Percentiles rank a stretch among this genome's conserved stretches.
These are phyloP conservation scores for Urocynchramus pylzowi DNA, from an alignment of 2,113 vertebrate genomes.

Conservation along the genomic window DNA sequence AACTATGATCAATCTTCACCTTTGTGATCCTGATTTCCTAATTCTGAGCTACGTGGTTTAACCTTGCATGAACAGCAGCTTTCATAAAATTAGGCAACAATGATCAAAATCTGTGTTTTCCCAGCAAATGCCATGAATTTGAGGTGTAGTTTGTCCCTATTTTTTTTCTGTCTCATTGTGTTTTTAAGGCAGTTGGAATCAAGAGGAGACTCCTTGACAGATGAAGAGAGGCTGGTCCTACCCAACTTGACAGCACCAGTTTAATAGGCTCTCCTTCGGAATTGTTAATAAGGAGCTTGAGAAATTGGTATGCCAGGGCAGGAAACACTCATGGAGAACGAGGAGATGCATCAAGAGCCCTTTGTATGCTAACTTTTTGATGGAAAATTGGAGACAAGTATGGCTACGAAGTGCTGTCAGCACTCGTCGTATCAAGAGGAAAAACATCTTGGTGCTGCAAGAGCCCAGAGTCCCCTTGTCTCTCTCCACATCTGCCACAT, in stretches of 20 bases:
- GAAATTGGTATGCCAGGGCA: background rate
- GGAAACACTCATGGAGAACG: background rate
- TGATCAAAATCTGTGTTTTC: background rate
- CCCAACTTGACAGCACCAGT: constrained; percentile 11
- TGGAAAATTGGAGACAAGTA: background rate
- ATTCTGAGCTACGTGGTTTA: background rate
- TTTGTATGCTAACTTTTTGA: background rate
- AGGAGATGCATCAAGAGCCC: background rate
- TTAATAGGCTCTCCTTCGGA: background rate
- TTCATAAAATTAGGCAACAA: background rate
- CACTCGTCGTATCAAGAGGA: fast-evolving
- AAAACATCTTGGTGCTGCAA: fast-evolving
- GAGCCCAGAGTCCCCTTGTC: fast-evolving
- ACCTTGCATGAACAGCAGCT: background rate
- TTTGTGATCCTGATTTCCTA: background rate
- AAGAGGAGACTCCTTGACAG: background rate
- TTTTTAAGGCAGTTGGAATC: background rate
- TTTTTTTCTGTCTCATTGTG: background rate
- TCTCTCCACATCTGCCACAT: background rate
- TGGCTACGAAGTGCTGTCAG: background rate
- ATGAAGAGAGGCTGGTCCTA: background rate
- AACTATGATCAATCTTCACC: background rate
- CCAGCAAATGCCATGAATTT: background rate
- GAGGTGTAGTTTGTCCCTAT: background rate
- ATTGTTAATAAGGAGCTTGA: background rate